Conservation (phyloP, 1,140 invertebrate genomes). For the Carposina sasakii region DNA sequence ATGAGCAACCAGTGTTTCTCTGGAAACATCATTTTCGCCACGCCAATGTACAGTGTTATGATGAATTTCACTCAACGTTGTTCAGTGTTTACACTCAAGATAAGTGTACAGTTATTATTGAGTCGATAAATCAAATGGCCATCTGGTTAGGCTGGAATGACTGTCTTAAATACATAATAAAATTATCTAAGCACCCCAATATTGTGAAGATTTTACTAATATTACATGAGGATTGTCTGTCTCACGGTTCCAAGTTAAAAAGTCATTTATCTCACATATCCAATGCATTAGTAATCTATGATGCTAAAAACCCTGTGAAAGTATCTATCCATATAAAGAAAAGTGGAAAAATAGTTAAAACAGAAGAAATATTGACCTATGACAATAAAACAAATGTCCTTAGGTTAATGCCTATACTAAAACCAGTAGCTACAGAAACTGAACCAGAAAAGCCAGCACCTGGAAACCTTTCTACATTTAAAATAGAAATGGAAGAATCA, state of each 20-base stretch:
- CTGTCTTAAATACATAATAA: slow-evolving; percentile 37
- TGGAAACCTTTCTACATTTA: slow-evolving; percentile 72
- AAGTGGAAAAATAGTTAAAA: slow-evolving; percentile 65
- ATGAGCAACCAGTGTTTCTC: slow-evolving; percentile 47
- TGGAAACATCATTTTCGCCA: slow-evolving; percentile 52
- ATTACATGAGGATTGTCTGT: slow-evolving; percentile 68
- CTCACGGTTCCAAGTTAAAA: slow-evolving; percentile 48
- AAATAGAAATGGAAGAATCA: slow-evolving; percentile 72
- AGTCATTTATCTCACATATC: slow-evolving; percentile 66
- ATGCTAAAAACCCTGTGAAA: slow-evolving; percentile 34
- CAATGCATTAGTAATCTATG: slow-evolving; percentile 59
- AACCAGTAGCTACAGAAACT: slow-evolving; percentile 48
- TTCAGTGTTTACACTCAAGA: slow-evolving; percentile 20
- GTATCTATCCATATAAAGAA: slow-evolving; percentile 59
- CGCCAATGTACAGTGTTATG: slow-evolving; percentile 26
- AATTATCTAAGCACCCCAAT: slow-evolving; percentile 29
- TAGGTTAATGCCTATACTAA: slow-evolving; percentile 50
- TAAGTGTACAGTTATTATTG: slow-evolving; percentile 47
- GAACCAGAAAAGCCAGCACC: slow-evolving; percentile 50
- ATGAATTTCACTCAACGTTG: slow-evolving; percentile 28
- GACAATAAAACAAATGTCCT: slow-evolving; percentile 39
- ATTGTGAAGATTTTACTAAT: slow-evolving; percentile 64
- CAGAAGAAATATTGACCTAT: slow-evolving; percentile 63
- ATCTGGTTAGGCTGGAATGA: slow-evolving; percentile 46
- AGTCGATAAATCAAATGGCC: slow-evolving; percentile 65